Percentiles rank a stretch among this genome's conserved stretches.
phyloP scores from a whole-genome alignment of 2,113 vertebrate genomes.

The Passer domesticus region DNA sequence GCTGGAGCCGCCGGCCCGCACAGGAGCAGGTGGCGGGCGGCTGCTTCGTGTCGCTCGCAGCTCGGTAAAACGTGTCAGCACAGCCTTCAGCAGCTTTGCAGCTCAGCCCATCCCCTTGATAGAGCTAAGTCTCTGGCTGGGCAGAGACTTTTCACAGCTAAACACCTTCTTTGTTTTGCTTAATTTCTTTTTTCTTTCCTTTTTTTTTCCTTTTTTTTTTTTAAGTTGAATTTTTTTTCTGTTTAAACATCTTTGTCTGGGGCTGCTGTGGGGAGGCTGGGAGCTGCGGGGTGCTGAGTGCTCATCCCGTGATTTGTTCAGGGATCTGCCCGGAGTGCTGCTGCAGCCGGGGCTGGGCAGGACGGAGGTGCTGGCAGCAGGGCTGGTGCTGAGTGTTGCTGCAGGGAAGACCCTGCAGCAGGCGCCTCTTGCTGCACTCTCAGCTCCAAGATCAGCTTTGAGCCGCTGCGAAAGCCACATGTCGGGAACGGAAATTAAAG shows the following conservation, averaged over 20 bases:
- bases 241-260: not conserved
- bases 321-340: accelerated
- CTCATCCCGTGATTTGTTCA: accelerated
- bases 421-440: not conserved
- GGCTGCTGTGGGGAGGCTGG: not conserved
- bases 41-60: conserved; percentile 42
- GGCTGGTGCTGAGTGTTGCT: not conserved
- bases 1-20: not conserved
- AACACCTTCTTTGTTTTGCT: conserved; percentile 44
- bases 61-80: conserved; percentile 37
- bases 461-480: conserved; percentile 1
- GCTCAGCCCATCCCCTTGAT: conserved; percentile 49
- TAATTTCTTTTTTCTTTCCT: not conserved
- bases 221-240: not conserved
- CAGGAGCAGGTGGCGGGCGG: conserved; percentile 28
- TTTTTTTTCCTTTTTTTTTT: too few species aligned
- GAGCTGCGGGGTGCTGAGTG: not conserved
- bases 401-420: not conserved
- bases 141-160: conserved; percentile 45
- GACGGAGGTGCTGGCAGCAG: not conserved
- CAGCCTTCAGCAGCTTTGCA: conserved; percentile 49
- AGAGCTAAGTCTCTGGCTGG: conserved; percentile 43
- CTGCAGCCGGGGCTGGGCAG: not conserved
- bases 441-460: not conserved
- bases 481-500: conserved; percentile 55